Base-by-base conservation (phyloP, 2,888 invertebrate genomes). In the Polyommatus iphigenia region DNA sequence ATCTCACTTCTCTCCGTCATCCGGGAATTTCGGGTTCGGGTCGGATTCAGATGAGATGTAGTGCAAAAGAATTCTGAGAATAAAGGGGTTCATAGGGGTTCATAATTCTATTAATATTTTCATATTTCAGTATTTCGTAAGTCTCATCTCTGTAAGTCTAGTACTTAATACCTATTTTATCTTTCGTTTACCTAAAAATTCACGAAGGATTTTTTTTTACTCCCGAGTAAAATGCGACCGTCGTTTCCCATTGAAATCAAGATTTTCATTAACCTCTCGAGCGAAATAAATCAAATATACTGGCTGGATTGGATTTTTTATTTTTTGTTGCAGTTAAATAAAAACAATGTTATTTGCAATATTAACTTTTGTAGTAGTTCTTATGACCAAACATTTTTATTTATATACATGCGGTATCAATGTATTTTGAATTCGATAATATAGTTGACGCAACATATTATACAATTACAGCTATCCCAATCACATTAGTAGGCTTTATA, bases 401-500 rank as follows among this genome's bases (percentile, higher is more conserved):
- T 41, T 41, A 7, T 36, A 36, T 36, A 36, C 8, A 36, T 36
- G 36, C 36, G 1, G 8, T 41, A 41, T 1, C 36, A 41, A 41
- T 41, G 8, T 41, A 41, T 10, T 41, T 41, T 41, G 10, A 41
- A 13, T 10, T 46, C 46, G 3, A 46, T 46, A 46, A 0, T 46
- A 46, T 46, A 13, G 10, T 46, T 46, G 46, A 46, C 10, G 13
- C 46, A 46, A 10, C 46, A 46, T 46, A 10, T 67, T 29, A 29
- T 24, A 29, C 67, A 67, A 67, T 67, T 29, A 67, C 67, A 29
- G 24, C 24, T 24, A 67, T 67, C 29, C 20, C 10, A 59, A 67
- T 67, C 67, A 29, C 67, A 67, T 67, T 67, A 62, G 20, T 20
- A 24, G 62, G 62, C 24, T 62, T 24, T 67, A 67, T 67, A 67